Conservation (phyloP, 2,888 invertebrate species). For the Tetragonula carbonaria region DNA sequence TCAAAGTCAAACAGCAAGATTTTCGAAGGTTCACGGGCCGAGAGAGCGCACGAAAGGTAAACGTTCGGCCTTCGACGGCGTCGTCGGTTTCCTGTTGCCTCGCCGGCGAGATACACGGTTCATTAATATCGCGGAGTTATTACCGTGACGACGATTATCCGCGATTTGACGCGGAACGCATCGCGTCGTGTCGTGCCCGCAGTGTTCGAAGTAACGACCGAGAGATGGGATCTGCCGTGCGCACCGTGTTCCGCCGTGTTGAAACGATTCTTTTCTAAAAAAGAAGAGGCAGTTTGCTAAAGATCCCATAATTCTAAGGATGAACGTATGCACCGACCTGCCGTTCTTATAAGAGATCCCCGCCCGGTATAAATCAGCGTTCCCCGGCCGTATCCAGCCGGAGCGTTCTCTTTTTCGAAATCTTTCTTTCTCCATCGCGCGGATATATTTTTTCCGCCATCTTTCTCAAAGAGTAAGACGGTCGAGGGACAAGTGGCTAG, state of each 20-base stretch:
- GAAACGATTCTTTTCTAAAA: not conserved
- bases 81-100: not conserved
- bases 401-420: slow-evolving; percentile 19
- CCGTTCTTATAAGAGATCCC: slow-evolving; percentile 9
- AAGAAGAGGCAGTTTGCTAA: not conserved
- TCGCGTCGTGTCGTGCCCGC: not conserved
- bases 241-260: not conserved
- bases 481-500: slow-evolving; percentile 42
- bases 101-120: not conserved
- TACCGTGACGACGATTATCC: not conserved
- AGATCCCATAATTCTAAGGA: slow-evolving; percentile 23
- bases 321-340: slow-evolving; percentile 19
- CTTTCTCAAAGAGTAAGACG: slow-evolving; percentile 21
- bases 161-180: not conserved
- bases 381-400: not conserved
- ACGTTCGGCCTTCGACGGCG: not conserved
- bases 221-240: too few relatives aligned
- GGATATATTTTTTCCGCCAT: slow-evolving; percentile 34
- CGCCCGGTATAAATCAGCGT: slow-evolving; percentile 37
- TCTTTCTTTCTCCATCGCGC: not conserved
- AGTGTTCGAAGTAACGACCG: too few relatives aligned
- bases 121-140: not conserved
- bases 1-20: not conserved
- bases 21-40: not conserved
- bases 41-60: not conserved